Evolutionary conservation across 2,888 invertebrate genomes (phyloP), one percentile per base, ranked within the genome.

Genomic region (Pelosia muscerda): DNA sequence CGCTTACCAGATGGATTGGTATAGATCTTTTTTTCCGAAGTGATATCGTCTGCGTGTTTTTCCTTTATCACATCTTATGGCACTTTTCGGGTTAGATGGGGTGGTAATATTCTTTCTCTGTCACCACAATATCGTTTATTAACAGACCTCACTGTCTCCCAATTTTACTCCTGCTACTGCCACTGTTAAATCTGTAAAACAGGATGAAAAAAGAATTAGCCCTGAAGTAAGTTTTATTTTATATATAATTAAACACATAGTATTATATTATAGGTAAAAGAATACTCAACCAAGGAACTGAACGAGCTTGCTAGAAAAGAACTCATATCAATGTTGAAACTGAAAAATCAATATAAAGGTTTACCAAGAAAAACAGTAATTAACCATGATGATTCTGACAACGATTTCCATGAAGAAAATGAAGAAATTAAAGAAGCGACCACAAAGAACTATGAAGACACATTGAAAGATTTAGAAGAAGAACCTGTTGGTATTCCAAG

Each of bases 281-380:
- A 93, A 82, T 95, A 94, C 70, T 89, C 95, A 26, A 88, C 90
- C 0, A 93, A 91, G 73, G 92, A 94, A 75, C 79, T 94, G 2
- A 94, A 94, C 70, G 86, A 94, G 22, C 78, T 94, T 65, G 90
- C 90, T 1, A 86, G 92, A 42, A 90, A 88, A 71, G 92, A 94
- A 70, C 71, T 94, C 0, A 74, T 88, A 6, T 63, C 72, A 0
- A 86, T 84, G 23, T 62, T 94, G 2, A 88, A 84, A 68, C 75
- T 75, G 34, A 93, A 92, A 72, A 87, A 90, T 56, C 76, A 80
- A 26, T 74, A 76, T 0, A 91, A 92, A 82, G 86, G 86, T 0
- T 69, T 81, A 2, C 84, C 86, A 0, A 83, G 84, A 70, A 75
- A 73, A 28, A 76, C 68, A 13, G 11, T 66, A 22, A 62, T 66